These are phyloP conservation scores for Caretta caretta DNA, from an alignment of 2,113 vertebrate species.

Conservation along the genomic window DNA sequence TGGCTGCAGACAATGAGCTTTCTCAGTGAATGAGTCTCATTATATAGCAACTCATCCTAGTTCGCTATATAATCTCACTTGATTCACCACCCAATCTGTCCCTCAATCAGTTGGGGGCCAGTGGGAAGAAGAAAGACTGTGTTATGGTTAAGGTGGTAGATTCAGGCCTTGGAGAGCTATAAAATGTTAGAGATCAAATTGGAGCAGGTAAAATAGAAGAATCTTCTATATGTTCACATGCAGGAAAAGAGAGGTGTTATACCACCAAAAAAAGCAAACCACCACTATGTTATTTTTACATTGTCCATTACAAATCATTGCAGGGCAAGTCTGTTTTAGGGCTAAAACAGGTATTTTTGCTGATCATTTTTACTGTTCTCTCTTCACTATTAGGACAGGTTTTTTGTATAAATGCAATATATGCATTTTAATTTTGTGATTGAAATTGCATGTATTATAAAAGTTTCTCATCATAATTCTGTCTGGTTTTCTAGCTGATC, in stretches of 20 bases:
- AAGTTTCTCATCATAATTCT: background rate
- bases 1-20: background rate
- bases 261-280: background rate
- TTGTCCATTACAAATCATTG: background rate
- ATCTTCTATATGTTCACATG: background rate
- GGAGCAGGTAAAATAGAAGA: background rate
- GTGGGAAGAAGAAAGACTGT: background rate
- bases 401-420: background rate
- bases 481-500: background rate
- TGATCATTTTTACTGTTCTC: background rate
- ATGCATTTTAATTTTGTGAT: background rate
- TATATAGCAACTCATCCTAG: background rate
- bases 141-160: background rate
- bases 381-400: background rate
- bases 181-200: background rate
- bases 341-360: background rate
- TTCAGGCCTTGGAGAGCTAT: background rate
- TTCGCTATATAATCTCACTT: accelerated
- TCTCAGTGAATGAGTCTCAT: background rate
- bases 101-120: background rate
- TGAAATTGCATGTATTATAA: background rate
- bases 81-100: background rate
- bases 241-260: background rate
- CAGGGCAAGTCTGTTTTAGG: background rate
- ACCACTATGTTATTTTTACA: background rate